Conservation (phyloP, 2,113 vertebrate species). For the Cheirogaleus medius region DNA sequence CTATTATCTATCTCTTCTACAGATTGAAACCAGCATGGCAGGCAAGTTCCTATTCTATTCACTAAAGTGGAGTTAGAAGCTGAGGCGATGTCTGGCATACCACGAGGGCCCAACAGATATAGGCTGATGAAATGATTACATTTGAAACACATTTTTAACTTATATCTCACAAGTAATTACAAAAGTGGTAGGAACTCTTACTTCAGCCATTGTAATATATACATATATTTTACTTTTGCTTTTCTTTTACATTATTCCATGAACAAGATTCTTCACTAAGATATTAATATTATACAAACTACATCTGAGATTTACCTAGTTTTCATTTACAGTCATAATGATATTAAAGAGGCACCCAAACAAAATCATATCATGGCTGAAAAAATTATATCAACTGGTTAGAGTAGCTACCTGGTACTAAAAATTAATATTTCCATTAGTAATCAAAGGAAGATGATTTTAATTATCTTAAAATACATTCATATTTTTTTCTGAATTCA, state of each 20-base stretch:
- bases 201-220: background rate
- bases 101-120: fast-evolving
- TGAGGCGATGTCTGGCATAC: background rate
- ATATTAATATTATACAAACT: background rate
- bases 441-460: constrained; percentile 9
- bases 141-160: background rate
- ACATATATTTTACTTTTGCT: background rate
- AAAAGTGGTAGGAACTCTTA: background rate
- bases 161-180: background rate
- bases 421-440: constrained; percentile 4
- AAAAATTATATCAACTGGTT: background rate
- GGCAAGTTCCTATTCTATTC: background rate
- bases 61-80: background rate
- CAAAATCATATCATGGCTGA: constrained; percentile 31
- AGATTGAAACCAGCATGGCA: background rate
- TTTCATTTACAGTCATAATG: constrained; percentile 27
- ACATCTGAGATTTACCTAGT: background rate
- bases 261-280: constrained; percentile 10
- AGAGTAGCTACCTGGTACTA: background rate
- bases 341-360: constrained; percentile 15
- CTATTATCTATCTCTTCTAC: background rate
- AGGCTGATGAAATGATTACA: background rate
- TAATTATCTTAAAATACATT: background rate
- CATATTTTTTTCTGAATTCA: background rate
- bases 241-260: constrained; percentile 15